Conservation (phyloP, 2,888 invertebrate species). For the Drosophila prolongata region DNA sequence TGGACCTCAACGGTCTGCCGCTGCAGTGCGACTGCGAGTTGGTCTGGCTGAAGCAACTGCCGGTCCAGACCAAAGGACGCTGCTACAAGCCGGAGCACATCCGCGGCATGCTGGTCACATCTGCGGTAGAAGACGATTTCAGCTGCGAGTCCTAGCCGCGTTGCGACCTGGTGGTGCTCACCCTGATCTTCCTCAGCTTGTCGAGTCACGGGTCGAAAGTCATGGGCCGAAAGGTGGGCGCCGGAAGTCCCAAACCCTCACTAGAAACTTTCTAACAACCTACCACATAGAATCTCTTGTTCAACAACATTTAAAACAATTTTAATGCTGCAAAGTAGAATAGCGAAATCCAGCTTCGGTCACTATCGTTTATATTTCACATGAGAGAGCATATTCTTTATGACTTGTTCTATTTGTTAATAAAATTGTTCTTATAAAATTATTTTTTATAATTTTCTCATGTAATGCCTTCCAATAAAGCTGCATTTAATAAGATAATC, state of each 20-base stretch:
- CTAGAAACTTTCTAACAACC: no score
- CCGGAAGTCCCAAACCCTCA: slow-evolving; percentile 83
- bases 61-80: slow-evolving; percentile 81
- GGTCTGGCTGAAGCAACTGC: slow-evolving; percentile 81
- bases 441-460: no score
- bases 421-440: no score
- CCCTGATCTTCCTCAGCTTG: slow-evolving; percentile 77
- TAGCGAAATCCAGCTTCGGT: no score
- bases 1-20: slow-evolving; percentile 87
- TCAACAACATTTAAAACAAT: no score
- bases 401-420: no score
- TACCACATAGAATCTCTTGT: no score
- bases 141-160: slow-evolving; percentile 80
- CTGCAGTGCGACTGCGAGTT: slow-evolving; percentile 87
- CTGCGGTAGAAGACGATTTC: slow-evolving; percentile 70
- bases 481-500: no score
- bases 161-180: slow-evolving; percentile 81
- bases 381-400: no score
- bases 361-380: no score
- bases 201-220: slow-evolving; percentile 57
- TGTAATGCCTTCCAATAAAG: no score
- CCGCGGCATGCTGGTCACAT: slow-evolving; percentile 72
- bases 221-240: slow-evolving; percentile 81
- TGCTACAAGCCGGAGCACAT: slow-evolving; percentile 80
- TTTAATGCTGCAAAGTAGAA: no score